Evolutionary conservation across 2,888 invertebrate species (phyloP).

Genomic region (Belgica antarctica): DNA sequence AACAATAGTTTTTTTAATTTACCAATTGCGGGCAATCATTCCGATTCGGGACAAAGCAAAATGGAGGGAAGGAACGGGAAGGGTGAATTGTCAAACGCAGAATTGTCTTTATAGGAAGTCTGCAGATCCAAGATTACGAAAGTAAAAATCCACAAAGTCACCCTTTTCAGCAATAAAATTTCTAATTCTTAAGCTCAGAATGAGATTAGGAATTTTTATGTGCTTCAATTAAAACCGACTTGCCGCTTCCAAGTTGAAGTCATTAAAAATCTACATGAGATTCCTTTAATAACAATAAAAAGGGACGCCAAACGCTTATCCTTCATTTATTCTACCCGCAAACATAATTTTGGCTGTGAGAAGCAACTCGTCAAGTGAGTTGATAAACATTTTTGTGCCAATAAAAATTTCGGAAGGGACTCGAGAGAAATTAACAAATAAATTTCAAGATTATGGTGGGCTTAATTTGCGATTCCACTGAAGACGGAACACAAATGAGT

Average conservation of each 20-base stretch:
- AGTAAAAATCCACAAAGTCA: background rate
- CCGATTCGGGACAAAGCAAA: constrained; percentile 32
- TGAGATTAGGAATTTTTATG: too few relatives aligned
- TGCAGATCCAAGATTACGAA: too few relatives aligned
- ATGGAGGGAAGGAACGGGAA: constrained; percentile 27
- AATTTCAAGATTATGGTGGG: constrained; percentile 34
- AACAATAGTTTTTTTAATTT: constrained; percentile 29
- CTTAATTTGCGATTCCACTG: background rate
- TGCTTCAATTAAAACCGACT: background rate
- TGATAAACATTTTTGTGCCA: constrained; percentile 8
- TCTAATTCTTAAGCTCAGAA: too few relatives aligned
- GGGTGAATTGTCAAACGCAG: background rate
- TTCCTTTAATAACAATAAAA: constrained; percentile 11
- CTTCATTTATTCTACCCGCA: constrained; percentile 1
- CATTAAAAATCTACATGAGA: background rate
- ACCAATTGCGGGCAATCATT: constrained; percentile 32
- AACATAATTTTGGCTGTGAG: background rate
- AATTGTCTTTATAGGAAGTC: too few relatives aligned
- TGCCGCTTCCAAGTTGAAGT: background rate
- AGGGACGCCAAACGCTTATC: constrained; percentile 9
- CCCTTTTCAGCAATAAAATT: too few relatives aligned
- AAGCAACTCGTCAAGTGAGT: background rate
- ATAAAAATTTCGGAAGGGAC: constrained; percentile 12
- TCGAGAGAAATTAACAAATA: constrained; percentile 29
- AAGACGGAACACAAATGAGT: background rate